Percentiles rank a stretch among this genome's conserved stretches.
Evolutionary conservation across 2,888 invertebrate species (phyloP).

Genomic region (Margaritifera margaritifera): DNA sequence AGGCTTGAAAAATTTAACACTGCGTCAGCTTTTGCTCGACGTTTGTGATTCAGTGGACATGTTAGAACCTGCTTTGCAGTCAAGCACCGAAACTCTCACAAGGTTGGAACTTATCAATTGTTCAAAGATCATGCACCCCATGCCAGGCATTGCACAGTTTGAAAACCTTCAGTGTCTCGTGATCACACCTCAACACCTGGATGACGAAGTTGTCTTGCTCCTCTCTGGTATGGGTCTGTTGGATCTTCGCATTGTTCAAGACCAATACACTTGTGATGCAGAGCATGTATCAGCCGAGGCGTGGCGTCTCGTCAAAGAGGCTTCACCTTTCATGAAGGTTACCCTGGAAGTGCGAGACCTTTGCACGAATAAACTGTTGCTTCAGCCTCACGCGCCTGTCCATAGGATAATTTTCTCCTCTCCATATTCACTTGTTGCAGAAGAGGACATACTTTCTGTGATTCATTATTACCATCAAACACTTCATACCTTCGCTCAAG

Average conservation of each 20-base stretch:
- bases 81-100: constrained; percentile 79
- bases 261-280: constrained; percentile 73
- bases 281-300: constrained; percentile 65
- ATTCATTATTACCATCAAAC: constrained; percentile 77
- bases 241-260: constrained; percentile 84
- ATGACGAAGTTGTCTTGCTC: constrained; percentile 81
- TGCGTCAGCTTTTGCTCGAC: constrained; percentile 83
- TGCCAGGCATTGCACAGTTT: constrained; percentile 85
- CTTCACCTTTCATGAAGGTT: constrained; percentile 79
- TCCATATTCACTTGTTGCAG: constrained; percentile 77
- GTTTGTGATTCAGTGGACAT: constrained; percentile 80
- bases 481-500: constrained; percentile 79
- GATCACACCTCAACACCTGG: constrained; percentile 79
- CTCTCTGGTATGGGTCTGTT: constrained; percentile 79
- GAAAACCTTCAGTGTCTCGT: constrained; percentile 80
- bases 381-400: constrained; percentile 83
- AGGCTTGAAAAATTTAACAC: constrained; percentile 79
- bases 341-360: constrained; percentile 80
- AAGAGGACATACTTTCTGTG: constrained; percentile 76
- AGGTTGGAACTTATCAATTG: constrained; percentile 83
- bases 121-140: constrained; percentile 81
- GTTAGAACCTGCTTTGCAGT: constrained; percentile 80
- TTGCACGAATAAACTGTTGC: constrained; percentile 73
- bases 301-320: constrained; percentile 77
- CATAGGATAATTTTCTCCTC: constrained; percentile 80